Percentiles rank a stretch among this genome's conserved stretches.
Evolutionary conservation across 2,113 vertebrate genomes (phyloP).

Genomic region (Dunckerocampus dactyliophorus): DNA sequence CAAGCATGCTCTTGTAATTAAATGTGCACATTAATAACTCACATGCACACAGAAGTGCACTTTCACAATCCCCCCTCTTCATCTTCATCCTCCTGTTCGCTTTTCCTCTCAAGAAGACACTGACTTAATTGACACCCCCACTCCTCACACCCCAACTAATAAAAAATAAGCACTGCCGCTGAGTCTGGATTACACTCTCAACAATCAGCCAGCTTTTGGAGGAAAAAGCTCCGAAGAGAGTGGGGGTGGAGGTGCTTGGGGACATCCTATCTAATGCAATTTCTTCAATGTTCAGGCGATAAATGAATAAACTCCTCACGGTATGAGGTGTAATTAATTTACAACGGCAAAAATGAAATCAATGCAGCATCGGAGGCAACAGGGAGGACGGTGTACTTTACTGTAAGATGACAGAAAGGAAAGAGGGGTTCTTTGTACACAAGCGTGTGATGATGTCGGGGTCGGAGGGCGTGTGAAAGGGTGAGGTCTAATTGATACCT

Average conservation of each 20-base stretch:
- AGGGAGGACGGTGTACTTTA: conserved; percentile 17
- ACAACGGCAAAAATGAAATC: conserved; percentile 57
- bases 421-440: not conserved
- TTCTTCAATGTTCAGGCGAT: conserved; percentile 46
- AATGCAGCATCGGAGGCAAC: conserved; percentile 26
- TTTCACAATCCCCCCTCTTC: not conserved
- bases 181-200: conserved; percentile 31
- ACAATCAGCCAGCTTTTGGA: conserved; percentile 35
- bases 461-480: not conserved
- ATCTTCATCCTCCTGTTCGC: conserved; percentile 15
- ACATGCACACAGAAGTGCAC: not conserved
- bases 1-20: conserved; percentile 36
- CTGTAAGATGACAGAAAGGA: conserved; percentile 11
- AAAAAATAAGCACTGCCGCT: conserved; percentile 23
- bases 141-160: conserved; percentile 6
- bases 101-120: conserved; percentile 8
- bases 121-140: conserved; percentile 37
- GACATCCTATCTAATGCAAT: conserved; percentile 57
- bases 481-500: conserved; percentile 9
- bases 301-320: conserved; percentile 52
- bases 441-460: conserved; percentile 9
- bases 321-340: conserved; percentile 56
- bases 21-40: conserved; percentile 34
- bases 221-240: conserved; percentile 22
- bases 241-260: conserved; percentile 11